Conservation (phyloP, 2,113 vertebrate species). For the Verasper variegatus region DNA sequence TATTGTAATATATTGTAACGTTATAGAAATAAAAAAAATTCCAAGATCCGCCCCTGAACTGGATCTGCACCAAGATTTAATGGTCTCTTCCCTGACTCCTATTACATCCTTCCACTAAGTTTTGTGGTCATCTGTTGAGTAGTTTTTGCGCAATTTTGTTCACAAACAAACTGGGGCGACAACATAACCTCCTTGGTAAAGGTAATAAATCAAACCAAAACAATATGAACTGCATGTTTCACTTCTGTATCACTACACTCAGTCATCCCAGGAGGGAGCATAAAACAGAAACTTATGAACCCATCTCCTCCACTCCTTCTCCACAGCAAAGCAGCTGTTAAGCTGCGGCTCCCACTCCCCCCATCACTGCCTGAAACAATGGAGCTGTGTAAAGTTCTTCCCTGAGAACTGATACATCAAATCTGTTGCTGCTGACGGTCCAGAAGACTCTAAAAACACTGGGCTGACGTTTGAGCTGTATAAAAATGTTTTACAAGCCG, state of each 20-base stretch:
- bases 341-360: conserved; percentile 56
- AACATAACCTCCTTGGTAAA: background rate
- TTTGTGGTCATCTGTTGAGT: background rate
- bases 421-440: background rate
- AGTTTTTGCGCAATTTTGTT: background rate
- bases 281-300: conserved; percentile 23
- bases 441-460: background rate
- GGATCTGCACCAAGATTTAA: background rate
- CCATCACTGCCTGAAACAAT: conserved; percentile 66
- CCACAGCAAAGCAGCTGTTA: conserved; percentile 63
- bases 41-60: too few relatives aligned
- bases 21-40: background rate
- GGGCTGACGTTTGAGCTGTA: conserved; percentile 67
- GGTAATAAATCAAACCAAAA: background rate
- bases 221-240: background rate
- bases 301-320: conserved; percentile 46
- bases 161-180: background rate
- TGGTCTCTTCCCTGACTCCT: background rate
- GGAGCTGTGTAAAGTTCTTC: conserved; percentile 58
- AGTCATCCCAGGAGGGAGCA: background rate
- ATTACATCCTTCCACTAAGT: background rate
- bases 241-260: background rate
- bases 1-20: too few relatives aligned
- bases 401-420: conserved; percentile 29
- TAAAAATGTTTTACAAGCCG: conserved; percentile 61